A percentile compares a stretch with the other conserved stretches of the same genome.
phyloP scores from a whole-genome alignment of 2,113 vertebrate genomes.

The Zeus faber region DNA sequence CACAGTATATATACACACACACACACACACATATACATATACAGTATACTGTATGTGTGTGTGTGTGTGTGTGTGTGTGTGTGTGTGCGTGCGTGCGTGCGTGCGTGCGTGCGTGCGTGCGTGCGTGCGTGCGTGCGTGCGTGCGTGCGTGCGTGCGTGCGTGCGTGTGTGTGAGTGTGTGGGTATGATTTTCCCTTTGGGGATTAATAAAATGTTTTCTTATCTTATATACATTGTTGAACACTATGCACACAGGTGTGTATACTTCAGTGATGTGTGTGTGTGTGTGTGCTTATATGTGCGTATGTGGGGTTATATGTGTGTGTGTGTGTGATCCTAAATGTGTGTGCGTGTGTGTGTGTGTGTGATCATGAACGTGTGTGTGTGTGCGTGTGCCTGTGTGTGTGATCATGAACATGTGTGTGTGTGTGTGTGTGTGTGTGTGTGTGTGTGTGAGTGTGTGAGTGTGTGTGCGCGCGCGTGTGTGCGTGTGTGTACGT shows the following conservation, averaged over 20 bases:
- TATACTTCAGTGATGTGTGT: no score
- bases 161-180: no score
- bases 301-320: neutral
- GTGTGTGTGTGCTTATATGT: neutral
- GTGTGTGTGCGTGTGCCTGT: neutral
- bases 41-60: neutral
- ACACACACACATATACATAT: neutral
- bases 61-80: neutral
- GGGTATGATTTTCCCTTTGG: no score
- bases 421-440: conserved; percentile 15
- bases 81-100: neutral
- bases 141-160: conserved; percentile 3
- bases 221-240: no score
- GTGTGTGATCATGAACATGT: no score
- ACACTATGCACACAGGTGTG: no score
- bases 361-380: conserved; percentile 11
- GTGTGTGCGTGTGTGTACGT: neutral
- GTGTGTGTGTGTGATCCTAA: conserved; percentile 4
- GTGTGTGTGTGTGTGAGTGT: neutral
- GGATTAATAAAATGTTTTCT: no score
- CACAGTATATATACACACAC: no score
- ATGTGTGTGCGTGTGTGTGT: neutral
- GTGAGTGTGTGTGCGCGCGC: no score
- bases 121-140: neutral
- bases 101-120: conserved; percentile 4